Conservation (phyloP, 1,140 invertebrate species). For the Cepaea nemoralis region DNA sequence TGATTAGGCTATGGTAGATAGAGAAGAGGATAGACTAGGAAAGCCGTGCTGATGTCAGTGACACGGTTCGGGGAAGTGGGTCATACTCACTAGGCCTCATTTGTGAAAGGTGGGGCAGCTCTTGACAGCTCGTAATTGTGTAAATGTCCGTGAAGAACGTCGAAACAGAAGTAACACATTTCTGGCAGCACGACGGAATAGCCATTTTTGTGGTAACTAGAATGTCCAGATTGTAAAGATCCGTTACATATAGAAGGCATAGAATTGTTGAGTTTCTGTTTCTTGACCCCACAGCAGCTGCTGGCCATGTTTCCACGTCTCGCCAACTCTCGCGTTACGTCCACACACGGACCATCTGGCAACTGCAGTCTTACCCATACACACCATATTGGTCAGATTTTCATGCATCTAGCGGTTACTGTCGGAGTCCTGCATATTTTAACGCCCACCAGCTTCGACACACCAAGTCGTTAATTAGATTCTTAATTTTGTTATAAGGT, state of each 20-base stretch:
- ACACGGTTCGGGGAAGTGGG: conserved; percentile 36
- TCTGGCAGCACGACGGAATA: conserved; percentile 86
- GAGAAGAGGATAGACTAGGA: no score
- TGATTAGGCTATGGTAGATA: no score
- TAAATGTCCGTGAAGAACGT: conserved; percentile 93
- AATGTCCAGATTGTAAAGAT: conserved; percentile 69
- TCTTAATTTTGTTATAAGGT: no score
- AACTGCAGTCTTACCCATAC: background rate
- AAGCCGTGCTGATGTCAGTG: no score
- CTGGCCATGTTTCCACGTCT: conserved; percentile 79
- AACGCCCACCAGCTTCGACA: no score
- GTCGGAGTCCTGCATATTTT: no score
- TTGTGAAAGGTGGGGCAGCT: conserved; percentile 85
- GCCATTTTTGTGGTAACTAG: conserved; percentile 74
- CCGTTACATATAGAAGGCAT: conserved; percentile 72
- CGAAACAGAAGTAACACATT: conserved; percentile 99
- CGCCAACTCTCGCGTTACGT: conserved; percentile 18
- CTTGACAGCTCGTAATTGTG: conserved; percentile 92
- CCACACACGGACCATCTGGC: background rate
- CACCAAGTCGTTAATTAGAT: no score
- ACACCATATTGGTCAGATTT: no score
- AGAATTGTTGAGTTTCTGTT: conserved; percentile 87
- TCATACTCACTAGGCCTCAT: conserved; percentile 91
- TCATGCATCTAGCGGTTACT: no score
- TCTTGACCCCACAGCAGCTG: conserved; percentile 89